These are phyloP conservation scores for Reticulitermes speratus DNA, from an alignment of 1,140 invertebrate species.

Conservation along the genomic window DNA sequence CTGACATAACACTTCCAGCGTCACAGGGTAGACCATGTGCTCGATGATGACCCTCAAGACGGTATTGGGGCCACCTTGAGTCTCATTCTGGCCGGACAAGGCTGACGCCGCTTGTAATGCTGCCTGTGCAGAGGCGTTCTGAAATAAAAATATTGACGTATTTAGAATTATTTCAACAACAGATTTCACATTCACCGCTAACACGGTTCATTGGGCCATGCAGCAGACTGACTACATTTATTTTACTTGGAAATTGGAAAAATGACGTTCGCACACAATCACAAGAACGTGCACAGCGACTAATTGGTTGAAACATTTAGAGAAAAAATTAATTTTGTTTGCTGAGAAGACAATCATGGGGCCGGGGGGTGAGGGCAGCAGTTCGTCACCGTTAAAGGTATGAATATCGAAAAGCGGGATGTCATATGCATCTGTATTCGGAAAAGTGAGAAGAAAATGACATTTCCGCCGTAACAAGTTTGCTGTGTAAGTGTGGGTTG, in stretches of 20 bases:
- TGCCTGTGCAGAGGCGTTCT: constrained; percentile 76
- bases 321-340: too few relatives aligned
- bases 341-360: too few relatives aligned
- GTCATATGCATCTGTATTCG: too few relatives aligned
- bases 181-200: too few relatives aligned
- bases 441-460: too few relatives aligned
- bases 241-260: neutral
- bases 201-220: neutral
- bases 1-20: constrained; percentile 92
- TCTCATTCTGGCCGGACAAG: constrained; percentile 53
- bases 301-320: too few relatives aligned
- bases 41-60: constrained; percentile 97
- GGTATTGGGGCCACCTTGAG: constrained; percentile 90
- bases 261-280: neutral
- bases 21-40: constrained; percentile 97
- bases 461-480: too few relatives aligned
- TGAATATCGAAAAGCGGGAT: too few relatives aligned
- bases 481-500: too few relatives aligned
- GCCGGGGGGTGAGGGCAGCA: too few relatives aligned
- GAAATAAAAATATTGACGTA: constrained; percentile 42
- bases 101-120: constrained; percentile 64
- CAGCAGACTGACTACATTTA: neutral
- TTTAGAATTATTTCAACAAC: neutral
- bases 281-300: too few relatives aligned
- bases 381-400: too few relatives aligned